phyloP scores from a whole-genome alignment of 2,888 invertebrate species.

The Antheraea assamensis region DNA sequence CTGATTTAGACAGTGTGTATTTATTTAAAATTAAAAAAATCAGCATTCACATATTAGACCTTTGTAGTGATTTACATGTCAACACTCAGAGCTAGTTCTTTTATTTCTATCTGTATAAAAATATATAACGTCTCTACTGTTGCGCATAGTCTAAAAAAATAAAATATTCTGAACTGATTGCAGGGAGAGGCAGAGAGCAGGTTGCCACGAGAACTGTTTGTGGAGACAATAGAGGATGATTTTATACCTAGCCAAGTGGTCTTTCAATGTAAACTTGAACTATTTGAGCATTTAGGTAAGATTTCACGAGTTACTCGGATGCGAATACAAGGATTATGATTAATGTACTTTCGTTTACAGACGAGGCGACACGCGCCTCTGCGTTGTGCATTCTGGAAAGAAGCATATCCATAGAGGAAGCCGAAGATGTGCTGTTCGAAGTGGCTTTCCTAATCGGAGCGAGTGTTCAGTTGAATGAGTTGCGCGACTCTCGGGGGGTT shows the following conservation, averaged over 20 bases:
- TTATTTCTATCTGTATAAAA: background rate
- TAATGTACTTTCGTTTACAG: background rate
- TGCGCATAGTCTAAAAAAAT: too few relatives aligned
- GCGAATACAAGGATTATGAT: background rate
- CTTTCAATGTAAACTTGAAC: slow-evolving; percentile 59
- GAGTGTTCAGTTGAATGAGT: slow-evolving; percentile 27
- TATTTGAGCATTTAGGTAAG: slow-evolving; percentile 50
- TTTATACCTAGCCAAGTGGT: slow-evolving; percentile 53
- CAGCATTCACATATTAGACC: too few relatives aligned
- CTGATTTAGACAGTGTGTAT: too few relatives aligned
- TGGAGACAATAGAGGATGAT: slow-evolving; percentile 38
- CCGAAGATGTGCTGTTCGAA: slow-evolving; percentile 32
- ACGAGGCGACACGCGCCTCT: slow-evolving; percentile 21
- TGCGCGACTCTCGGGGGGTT: slow-evolving; percentile 21
- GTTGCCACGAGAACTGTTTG: slow-evolving; percentile 58
- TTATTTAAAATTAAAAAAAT: too few relatives aligned
- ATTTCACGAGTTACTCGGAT: background rate
- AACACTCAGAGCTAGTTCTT: background rate
- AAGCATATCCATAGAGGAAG: slow-evolving; percentile 28
- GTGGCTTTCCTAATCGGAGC: slow-evolving; percentile 41
- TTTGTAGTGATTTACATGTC: background rate
- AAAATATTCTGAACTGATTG: background rate
- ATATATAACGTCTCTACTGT: too few relatives aligned
- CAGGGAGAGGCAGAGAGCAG: slow-evolving; percentile 68
- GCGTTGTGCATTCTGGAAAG: slow-evolving; percentile 31